These are phyloP conservation scores for Centruroides sculpturatus DNA, from an alignment of 1,140 invertebrate species.

Conservation along the genomic window DNA sequence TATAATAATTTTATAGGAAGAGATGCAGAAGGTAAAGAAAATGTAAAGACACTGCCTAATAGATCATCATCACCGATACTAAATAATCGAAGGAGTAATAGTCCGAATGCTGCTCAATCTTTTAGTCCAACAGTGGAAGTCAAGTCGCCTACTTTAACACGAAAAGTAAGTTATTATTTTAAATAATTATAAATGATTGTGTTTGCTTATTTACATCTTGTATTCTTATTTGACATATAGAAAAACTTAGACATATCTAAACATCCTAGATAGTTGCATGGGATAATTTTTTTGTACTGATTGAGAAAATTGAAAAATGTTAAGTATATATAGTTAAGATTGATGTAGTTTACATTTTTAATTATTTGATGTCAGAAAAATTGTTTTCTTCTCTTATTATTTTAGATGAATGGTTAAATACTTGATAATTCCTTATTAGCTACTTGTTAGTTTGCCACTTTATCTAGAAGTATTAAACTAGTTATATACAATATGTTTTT, in stretches of 20 bases:
- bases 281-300: too few species aligned
- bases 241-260: not conserved
- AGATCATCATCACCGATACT: constrained; percentile 15
- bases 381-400: too few species aligned
- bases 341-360: too few species aligned
- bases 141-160: constrained; percentile 14
- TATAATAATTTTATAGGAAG: constrained; percentile 1
- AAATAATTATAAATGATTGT: constrained; percentile 9
- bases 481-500: too few species aligned
- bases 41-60: constrained; percentile 11
- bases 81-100: constrained; percentile 14
- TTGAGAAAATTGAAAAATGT: too few species aligned
- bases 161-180: constrained; percentile 13
- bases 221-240: not conserved
- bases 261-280: too few species aligned
- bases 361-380: too few species aligned
- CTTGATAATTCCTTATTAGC: too few species aligned
- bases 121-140: constrained; percentile 18
- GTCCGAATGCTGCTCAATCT: constrained; percentile 15
- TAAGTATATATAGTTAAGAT: too few species aligned
- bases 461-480: too few species aligned
- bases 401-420: too few species aligned
- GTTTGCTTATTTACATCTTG: not conserved
- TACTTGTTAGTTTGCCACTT: too few species aligned
- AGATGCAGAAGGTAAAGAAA: constrained; percentile 16